Evolutionary conservation across 2,888 invertebrate species (phyloP), one percentile per base, ranked within the genome.

Genomic region (Flexamia atlantica): DNA sequence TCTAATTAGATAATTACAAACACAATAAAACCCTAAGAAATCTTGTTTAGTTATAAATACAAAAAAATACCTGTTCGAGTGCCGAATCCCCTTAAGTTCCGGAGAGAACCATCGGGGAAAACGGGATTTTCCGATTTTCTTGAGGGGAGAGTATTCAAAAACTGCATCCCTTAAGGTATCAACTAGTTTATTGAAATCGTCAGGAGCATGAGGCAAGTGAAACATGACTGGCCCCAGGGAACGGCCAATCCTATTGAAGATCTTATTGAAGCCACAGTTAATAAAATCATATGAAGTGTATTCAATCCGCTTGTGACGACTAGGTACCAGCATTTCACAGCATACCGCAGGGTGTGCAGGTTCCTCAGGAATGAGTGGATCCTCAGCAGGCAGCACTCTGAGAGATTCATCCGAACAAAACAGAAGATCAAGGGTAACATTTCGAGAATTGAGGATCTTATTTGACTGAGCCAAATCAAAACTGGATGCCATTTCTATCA

Each of bases 41-140:
- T n/a, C n/a, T n/a, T n/a, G n/a, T n/a, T n/a, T n/a, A n/a, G n/a
- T n/a, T n/a, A n/a, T n/a, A n/a, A n/a, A n/a, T n/a, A n/a, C n/a
- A n/a, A n/a, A n/a, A n/a, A n/a, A n/a, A n/a, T n/a, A n/a, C n/a
- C n/a, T n/a, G n/a, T n/a, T n/a, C n/a, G n/a, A n/a, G n/a, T n/a
- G n/a, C n/a, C n/a, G n/a, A n/a, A n/a, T n/a, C n/a, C n/a, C n/a
- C n/a, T n/a, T n/a, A n/a, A 74, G 42, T 5, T 74, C 74, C 17
- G 74, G 74, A 40, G 74, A 42, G 25, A 74, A 74, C 74, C 74
- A 74, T 4, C 74, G 14, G 1, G 74, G 74, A 30, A 68, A 68
- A 7, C 68, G 30, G 25, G 68, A 68, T 68, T 68, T 68, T 17
- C 68, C 68, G 4, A 7, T 30, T n/a, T 30, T 68, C 30, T 68